Conservation (phyloP, 2,113 vertebrate genomes). For the Addax nasomaculatus region DNA sequence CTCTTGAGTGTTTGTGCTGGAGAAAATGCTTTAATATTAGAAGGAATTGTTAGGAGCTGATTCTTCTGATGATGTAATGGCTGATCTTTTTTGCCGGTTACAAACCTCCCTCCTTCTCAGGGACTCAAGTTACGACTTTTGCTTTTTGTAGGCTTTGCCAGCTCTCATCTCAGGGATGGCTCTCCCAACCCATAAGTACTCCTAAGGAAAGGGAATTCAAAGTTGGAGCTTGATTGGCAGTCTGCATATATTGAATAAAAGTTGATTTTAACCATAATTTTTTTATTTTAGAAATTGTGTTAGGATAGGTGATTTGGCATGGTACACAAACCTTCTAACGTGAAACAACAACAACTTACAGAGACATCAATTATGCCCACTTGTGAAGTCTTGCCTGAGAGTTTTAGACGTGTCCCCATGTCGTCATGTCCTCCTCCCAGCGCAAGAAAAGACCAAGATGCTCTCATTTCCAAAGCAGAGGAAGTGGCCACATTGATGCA, state of each 20-base stretch:
- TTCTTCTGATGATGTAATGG: constrained; percentile 39
- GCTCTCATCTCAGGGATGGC: not conserved
- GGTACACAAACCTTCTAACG: not conserved
- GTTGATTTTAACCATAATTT: not conserved
- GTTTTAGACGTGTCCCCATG: constrained; percentile 31
- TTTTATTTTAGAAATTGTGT: constrained; percentile 2
- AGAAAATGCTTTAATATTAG: not conserved
- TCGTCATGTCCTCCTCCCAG: not conserved
- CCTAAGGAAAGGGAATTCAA: not conserved
- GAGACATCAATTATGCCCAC: not conserved
- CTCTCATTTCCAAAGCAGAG: not conserved
- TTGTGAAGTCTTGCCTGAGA: constrained; percentile 42
- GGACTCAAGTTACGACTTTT: not conserved
- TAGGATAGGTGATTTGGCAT: not conserved
- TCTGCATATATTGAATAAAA: not conserved
- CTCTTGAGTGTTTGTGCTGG: not conserved
- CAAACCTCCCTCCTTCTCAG: not conserved
- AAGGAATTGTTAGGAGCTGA: constrained; percentile 22
- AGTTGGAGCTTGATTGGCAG: not conserved
- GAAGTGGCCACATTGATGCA: not conserved
- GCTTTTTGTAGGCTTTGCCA: not conserved
- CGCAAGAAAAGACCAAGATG: not conserved
- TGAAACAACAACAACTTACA: not conserved
- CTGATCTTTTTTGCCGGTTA: constrained; percentile 46
- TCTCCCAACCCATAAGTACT: not conserved